phyloP scores from a whole-genome alignment of 2,888 invertebrate genomes.

The Rhagonycha fulva region DNA sequence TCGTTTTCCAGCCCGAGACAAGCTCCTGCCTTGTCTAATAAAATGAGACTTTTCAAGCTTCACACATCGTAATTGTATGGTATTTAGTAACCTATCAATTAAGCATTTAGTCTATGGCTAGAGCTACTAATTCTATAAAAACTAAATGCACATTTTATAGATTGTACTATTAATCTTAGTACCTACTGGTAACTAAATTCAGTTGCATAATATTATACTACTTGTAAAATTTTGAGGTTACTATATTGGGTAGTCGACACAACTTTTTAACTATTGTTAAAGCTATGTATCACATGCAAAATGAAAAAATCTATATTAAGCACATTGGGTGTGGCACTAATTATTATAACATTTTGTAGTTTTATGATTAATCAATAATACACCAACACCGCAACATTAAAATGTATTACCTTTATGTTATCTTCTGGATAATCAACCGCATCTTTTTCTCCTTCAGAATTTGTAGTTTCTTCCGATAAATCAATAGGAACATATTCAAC shows the following conservation, averaged over 20 bases:
- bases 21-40: too few relatives aligned
- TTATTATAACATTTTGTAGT: neutral
- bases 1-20: too few relatives aligned
- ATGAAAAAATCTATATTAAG: neutral
- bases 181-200: neutral
- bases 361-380: neutral
- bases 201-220: too few relatives aligned
- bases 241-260: neutral
- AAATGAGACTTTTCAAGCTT: too few relatives aligned
- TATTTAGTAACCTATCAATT: neutral
- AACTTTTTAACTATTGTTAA: neutral
- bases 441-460: constrained; percentile 40
- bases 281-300: neutral
- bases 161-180: neutral
- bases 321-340: neutral
- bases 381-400: neutral
- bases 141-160: neutral
- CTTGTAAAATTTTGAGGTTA: neutral
- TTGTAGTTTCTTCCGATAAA: constrained; percentile 45
- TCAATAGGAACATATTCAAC: constrained; percentile 58
- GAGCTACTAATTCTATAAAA: neutral
- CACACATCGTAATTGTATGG: too few relatives aligned
- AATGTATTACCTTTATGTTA: constrained; percentile 47
- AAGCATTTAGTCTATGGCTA: neutral
- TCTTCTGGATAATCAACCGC: constrained; percentile 41